These are phyloP conservation scores for Entelurus aequoreus DNA, from an alignment of 2,113 vertebrate genomes.

Conservation along the genomic window DNA sequence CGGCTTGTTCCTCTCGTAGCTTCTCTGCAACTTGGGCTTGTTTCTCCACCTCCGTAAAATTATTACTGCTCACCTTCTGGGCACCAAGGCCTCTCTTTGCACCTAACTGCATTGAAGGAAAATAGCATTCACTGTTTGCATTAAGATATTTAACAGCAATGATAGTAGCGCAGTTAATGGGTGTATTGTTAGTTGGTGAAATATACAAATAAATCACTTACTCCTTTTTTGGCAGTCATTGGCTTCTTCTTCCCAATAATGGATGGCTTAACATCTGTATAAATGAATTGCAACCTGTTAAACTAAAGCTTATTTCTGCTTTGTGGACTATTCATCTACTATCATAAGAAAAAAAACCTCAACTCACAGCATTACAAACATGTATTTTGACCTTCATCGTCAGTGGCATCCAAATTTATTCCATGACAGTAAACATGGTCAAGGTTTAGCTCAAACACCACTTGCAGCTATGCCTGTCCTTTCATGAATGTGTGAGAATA, in stretches of 20 bases:
- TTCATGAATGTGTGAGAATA: background rate
- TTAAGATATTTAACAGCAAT: background rate
- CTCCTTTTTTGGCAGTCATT: conserved; percentile 86
- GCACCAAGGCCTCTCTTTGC: conserved; percentile 94
- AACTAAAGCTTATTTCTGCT: background rate
- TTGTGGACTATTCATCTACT: no score
- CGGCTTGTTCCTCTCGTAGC: conserved; percentile 83
- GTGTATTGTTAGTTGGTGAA: background rate
- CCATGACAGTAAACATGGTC: background rate
- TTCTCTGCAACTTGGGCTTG: conserved; percentile 94
- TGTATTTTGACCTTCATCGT: background rate
- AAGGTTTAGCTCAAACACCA: background rate
- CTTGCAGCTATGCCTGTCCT: background rate
- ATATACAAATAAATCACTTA: conserved; percentile 42
- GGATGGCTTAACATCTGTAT: conserved; percentile 84
- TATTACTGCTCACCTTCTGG: conserved; percentile 97
- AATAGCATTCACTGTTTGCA: no score
- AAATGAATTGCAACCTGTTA: conserved; percentile 5
- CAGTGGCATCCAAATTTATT: background rate
- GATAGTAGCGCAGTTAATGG: background rate
- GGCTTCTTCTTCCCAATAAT: conserved; percentile 98
- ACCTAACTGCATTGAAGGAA: conserved; percentile 72
- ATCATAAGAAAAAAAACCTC: background rate
- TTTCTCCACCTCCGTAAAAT: conserved; percentile 90
- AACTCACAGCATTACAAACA: background rate